phyloP scores from a whole-genome alignment of 2,888 invertebrate species.

The Cryptus armator region DNA sequence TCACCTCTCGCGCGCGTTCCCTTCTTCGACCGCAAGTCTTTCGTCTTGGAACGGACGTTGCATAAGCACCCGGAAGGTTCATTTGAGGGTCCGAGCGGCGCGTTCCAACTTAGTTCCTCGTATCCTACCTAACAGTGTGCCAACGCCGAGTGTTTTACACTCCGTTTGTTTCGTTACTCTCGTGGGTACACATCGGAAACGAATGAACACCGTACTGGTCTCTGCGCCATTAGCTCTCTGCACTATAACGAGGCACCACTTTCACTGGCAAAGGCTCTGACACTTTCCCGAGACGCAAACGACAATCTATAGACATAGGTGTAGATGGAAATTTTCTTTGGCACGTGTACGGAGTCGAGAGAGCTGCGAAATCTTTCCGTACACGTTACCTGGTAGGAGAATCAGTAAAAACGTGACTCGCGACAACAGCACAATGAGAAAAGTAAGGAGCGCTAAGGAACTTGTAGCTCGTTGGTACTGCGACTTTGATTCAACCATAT shows the following conservation, averaged over 20 bases:
- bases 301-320: conserved; percentile 19
- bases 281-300: conserved; percentile 65
- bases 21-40: conserved; percentile 58
- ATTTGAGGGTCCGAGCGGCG: conserved; percentile 43
- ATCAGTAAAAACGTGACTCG: conserved; percentile 36
- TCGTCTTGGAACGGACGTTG: conserved; percentile 74
- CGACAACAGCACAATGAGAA: conserved; percentile 22
- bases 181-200: conserved; percentile 39
- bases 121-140: neutral
- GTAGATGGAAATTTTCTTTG: conserved; percentile 55
- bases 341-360: conserved; percentile 54
- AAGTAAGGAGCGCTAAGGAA: conserved; percentile 17
- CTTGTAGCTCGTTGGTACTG: neutral
- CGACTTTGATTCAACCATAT: neutral
- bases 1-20: conserved; percentile 35
- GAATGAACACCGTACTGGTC: conserved; percentile 27
- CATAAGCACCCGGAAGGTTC: conserved; percentile 76
- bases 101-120: conserved; percentile 4
- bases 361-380: conserved; percentile 53
- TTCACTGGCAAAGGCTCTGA: conserved; percentile 65
- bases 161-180: neutral
- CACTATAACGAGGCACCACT: conserved; percentile 42
- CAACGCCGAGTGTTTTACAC: neutral
- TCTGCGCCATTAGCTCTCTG: conserved; percentile 37
- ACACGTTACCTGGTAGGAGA: conserved; percentile 15